Evolutionary conservation across 2,113 vertebrate species (phyloP), one percentile per base, ranked within the genome.

Genomic region (Chaenogobius annularis): DNA sequence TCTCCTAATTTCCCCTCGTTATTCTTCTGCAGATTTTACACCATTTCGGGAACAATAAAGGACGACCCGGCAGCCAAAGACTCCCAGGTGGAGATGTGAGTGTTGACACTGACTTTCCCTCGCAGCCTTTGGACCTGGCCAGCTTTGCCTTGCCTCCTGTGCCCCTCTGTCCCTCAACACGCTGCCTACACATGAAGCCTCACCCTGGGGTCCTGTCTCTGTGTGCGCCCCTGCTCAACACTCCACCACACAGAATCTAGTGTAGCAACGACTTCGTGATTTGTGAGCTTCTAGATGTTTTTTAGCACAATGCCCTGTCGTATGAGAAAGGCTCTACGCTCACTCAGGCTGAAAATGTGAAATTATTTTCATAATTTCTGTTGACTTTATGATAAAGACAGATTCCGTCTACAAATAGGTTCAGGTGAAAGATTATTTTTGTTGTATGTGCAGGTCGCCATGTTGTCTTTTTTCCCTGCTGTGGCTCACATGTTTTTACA

Each of bases 11-110:
- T 12, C 2, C n/a, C n/a, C 1, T 64, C 10, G 5, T 72, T 47
- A 10, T 72, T n/a, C 50, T 17, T 55, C 37, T 35, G 13, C 84
- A 92, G 92, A 83, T 88, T 93, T 43, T 90, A 88, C 78, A 78
- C 88, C 62, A 87, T 92, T 78, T 83, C 90, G 13, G 86, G 85
- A 50, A 73, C 86, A 0, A 47, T 91, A 22, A 90, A 86, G 77
- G 82, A 87, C 31, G 23, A 50, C 22, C 19, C 78, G n/a, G 43
- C 75, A 63, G 73, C 77, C 70, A 85, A 87, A 73, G 90, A 91
- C 50, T 69, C 81, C 81, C 74, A 81, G 0, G 75, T 73, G 1
- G 90, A 92, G 78, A 87, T 90, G 71, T 93, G 87, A 93, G 37
- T 65, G n/a, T 7, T 12, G 20, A 77, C 35, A 46, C 15, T 70